These are phyloP conservation scores for Arenaria interpres DNA, from an alignment of 2,113 vertebrate species.

Conservation along the genomic window DNA sequence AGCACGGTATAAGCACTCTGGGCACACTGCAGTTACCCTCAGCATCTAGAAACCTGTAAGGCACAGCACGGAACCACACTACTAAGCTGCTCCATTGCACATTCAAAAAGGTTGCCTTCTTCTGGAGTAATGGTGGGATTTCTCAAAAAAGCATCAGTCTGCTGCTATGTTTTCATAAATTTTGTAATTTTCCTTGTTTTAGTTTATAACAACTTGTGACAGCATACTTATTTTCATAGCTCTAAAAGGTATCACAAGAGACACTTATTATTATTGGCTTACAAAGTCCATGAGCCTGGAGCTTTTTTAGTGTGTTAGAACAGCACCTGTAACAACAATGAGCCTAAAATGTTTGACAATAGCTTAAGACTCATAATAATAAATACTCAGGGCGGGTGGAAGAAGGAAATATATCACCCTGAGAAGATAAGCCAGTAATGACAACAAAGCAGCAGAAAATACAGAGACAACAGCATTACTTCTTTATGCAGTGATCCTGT, in stretches of 20 bases:
- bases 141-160: background rate
- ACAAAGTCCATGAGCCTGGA: background rate
- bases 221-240: background rate
- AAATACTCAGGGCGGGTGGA: background rate
- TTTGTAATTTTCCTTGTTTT: background rate
- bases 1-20: background rate
- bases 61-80: background rate
- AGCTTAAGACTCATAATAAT: background rate
- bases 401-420: background rate
- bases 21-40: background rate
- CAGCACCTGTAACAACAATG: background rate
- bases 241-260: background rate
- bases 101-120: background rate
- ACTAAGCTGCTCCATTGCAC: background rate
- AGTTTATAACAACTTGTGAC: background rate
- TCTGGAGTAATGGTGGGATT: background rate
- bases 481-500: background rate
- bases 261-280: background rate
- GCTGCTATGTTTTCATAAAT: background rate
- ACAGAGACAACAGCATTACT: background rate
- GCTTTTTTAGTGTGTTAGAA: background rate
- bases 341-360: background rate
- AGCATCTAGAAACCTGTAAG: background rate
- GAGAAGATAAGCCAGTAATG: background rate
- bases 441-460: background rate